phyloP scores from a whole-genome alignment of 2,888 invertebrate genomes.

The Orthosia gracilis region DNA sequence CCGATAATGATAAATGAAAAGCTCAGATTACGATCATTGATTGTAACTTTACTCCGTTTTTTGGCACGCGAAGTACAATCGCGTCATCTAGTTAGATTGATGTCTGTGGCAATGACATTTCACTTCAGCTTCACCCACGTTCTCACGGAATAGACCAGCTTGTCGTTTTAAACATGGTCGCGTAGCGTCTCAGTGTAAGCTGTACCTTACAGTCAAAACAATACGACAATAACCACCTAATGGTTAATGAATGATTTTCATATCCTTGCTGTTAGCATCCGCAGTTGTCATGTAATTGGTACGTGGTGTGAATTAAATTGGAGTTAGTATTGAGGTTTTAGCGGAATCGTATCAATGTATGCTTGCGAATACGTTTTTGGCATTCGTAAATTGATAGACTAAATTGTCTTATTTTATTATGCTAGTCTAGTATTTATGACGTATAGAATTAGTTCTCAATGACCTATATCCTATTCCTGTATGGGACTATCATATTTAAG shows the following conservation, averaged over 20 bases:
- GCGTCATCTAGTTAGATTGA: too few relatives aligned
- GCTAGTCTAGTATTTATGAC: background rate
- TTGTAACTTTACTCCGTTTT: too few relatives aligned
- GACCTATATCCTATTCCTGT: background rate
- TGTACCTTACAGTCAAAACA: slow-evolving; percentile 72
- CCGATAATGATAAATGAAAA: too few relatives aligned
- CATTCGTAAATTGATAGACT: slow-evolving; percentile 6
- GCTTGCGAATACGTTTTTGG: slow-evolving; percentile 30
- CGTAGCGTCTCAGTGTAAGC: background rate
- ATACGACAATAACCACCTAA: slow-evolving; percentile 75
- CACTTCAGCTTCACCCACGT: too few relatives aligned
- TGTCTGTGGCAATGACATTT: too few relatives aligned
- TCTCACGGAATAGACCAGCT: too few relatives aligned
- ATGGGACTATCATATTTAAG: too few relatives aligned
- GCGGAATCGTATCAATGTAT: slow-evolving; percentile 47
- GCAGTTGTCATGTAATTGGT: slow-evolving; percentile 41
- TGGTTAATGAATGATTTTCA: slow-evolving; percentile 63
- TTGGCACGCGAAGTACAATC: too few relatives aligned
- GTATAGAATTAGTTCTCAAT: background rate
- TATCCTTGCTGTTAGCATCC: slow-evolving; percentile 69
- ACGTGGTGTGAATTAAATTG: slow-evolving; percentile 52
- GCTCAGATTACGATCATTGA: too few relatives aligned
- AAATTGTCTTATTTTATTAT: background rate
- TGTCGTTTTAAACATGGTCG: background rate
- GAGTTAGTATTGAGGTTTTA: slow-evolving; percentile 23